Evolutionary conservation across 2,888 invertebrate species (phyloP), one percentile per base, ranked within the genome.

Genomic region (Acronicta aceris): DNA sequence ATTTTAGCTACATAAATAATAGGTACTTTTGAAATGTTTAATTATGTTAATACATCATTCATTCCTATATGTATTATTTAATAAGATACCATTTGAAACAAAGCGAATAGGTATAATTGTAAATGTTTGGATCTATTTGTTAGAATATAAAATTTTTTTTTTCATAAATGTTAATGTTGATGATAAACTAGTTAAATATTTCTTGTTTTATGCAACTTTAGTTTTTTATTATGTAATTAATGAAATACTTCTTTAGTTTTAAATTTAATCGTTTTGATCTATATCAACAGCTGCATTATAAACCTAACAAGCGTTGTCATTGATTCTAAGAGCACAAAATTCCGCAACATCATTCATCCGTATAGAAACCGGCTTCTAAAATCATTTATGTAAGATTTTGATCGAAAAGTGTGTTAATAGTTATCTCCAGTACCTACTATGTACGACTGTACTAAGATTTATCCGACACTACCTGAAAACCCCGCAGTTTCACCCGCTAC

Each of bases 301-400:
- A 17, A 16, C 13, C 51, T n/a, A 51, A 67, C 50, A 52, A 68
- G 38, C 50, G 40, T 51, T 51, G 50, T 61, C 57, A 57, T 67
- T 73, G 41, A 60, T 57, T 40, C 16, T 27, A 50, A 65, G 57
- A 53, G 62, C 62, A 62, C 57, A 36, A 68, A 74, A 71, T 74
- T 51, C 71, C 74, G 42, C 53, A 73, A 36, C 55, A 36, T 51
- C 70, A 73, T 76, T 75, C 74, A 75, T 65, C 77, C 74, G 74
- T 58, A 41, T 13, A 65, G 58, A 70, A 76, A 73, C 62, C 42
- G 21, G 60, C 55, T 45, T 54, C 63, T 36, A 52, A 51, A 45
- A 56, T 15, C 64, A 50, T 70, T 73, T 75, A 75, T 65, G 69
- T 73, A 75, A 57, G 15, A 62, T 63, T 64, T 66, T 67, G 42